Evolutionary conservation across 2,113 vertebrate genomes (phyloP).

Genomic region (Oreotrochilus melanogaster): DNA sequence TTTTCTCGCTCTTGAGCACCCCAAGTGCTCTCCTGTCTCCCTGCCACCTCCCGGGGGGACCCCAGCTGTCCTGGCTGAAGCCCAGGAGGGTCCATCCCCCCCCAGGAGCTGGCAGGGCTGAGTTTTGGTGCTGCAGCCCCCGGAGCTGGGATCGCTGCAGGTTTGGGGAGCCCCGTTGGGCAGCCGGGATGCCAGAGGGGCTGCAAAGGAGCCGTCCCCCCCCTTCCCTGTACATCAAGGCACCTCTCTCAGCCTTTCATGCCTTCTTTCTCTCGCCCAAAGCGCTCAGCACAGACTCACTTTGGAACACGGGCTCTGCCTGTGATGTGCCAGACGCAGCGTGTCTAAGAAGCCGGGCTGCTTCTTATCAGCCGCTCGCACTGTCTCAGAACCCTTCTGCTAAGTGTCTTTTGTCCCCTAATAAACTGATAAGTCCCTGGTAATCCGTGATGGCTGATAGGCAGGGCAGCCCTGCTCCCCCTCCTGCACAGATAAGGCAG

Average conservation of each 20-base stretch:
- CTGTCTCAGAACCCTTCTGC: conserved; percentile 61
- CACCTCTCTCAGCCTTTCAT: not conserved
- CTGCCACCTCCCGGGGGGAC: no score
- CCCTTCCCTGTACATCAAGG: fast-evolving
- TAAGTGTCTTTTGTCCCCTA: conserved; percentile 54
- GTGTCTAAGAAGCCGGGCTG: not conserved
- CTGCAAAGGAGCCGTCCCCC: fast-evolving
- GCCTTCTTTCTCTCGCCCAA: not conserved
- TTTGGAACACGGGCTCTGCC: not conserved
- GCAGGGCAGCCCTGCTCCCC: conserved; percentile 2
- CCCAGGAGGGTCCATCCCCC: fast-evolving
- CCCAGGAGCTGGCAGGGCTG: not conserved
- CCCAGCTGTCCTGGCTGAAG: not conserved
- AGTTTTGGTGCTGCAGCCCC: fast-evolving
- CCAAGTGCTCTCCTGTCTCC: not conserved
- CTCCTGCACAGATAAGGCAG: conserved; percentile 37
- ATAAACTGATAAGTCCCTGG: conserved; percentile 50
- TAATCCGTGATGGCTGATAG: conserved; percentile 37
- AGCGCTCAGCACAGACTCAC: not conserved
- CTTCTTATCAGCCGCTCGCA: conserved; percentile 44
- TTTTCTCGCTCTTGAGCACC: not conserved
- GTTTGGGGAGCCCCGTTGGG: not conserved
- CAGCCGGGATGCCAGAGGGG: not conserved
- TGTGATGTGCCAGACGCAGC: not conserved
- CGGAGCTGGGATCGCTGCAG: not conserved